Percentiles rank a stretch among this genome's conserved stretches.
Conservation (phyloP, 2,797 vertebrate genomes). For the Protonibea diacanthus region DNA sequence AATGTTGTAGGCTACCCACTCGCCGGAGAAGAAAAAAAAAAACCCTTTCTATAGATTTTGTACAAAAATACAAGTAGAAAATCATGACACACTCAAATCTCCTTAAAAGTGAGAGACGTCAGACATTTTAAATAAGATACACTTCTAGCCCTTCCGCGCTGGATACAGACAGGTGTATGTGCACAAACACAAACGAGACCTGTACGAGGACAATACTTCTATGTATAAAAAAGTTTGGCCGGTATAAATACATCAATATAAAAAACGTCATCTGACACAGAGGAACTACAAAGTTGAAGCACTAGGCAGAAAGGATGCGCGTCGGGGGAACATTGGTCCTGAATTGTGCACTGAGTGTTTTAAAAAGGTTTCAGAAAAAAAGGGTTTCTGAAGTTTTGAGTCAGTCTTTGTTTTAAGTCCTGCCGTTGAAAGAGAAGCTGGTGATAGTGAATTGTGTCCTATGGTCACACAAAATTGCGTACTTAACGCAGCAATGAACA, state of each 20-base stretch:
- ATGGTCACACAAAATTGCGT: conserved; percentile 87
- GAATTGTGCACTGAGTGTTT: conserved; percentile 92
- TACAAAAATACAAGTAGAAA: conserved; percentile 99
- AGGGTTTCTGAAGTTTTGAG: conserved; percentile 84
- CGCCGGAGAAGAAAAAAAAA: conserved; percentile 84
- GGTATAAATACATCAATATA: conserved; percentile 99
- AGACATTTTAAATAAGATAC: conserved; percentile 98
- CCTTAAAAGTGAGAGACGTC: conserved; percentile 96
- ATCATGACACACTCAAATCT: conserved; percentile 99
- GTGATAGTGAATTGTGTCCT: conserved; percentile 91
- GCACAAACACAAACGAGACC: conserved; percentile 88
- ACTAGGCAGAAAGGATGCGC: conserved; percentile 88
- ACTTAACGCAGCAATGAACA: conserved; percentile 92
- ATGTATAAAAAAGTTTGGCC: conserved; percentile 92
- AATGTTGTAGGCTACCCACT: conserved; percentile 91
- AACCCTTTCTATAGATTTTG: conserved; percentile 97
- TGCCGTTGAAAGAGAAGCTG: conserved; percentile 97
- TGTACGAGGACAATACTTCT: conserved; percentile 89
- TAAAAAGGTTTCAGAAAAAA: conserved; percentile 94
- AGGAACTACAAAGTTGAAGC: conserved; percentile 89
- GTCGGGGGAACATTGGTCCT: conserved; percentile 94
- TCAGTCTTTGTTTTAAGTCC: conserved; percentile 91
- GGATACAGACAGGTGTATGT: conserved; percentile 95
- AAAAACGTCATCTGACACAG: conserved; percentile 95
- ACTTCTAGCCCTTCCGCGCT: conserved; percentile 99